Evolutionary conservation across 2,888 invertebrate species (phyloP), one percentile per base, ranked within the genome.

Genomic region (Rhabditoides inermis): DNA sequence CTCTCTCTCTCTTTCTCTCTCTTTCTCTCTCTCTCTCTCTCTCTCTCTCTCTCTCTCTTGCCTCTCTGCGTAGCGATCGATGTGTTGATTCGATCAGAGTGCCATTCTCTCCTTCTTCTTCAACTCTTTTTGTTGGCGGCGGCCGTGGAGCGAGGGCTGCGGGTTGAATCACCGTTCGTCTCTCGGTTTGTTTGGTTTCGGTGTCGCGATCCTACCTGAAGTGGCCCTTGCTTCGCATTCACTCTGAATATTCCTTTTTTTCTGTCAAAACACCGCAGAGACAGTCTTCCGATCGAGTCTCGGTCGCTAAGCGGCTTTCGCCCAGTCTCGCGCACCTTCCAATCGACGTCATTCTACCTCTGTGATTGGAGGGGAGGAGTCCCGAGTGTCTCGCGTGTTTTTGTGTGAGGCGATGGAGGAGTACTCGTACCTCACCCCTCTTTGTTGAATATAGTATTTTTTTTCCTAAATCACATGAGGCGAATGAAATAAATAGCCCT

Each of bases 41-140:
- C 30, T 50, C 49, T 50, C 39, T 39, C 44, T 45, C 39, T 15
- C 32, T 32, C 15, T 32, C 7, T 32, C 32, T n/a, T n/a, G n/a
- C 15, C 36, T 36, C 36, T 28, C 28, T 39, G 6, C 25, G 3
- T n/a, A n/a, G n/a, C n/a, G n/a, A n/a, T n/a, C n/a, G n/a, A n/a
- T n/a, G n/a, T n/a, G n/a, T n/a, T n/a, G n/a, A n/a, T n/a, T n/a
- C n/a, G n/a, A n/a, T 39, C 37, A 41, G 32, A 41, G 32, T 49
- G 32, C 26, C 37, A 32, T 35, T 27, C 41, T 30, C 37, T 28
- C 26, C 22, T 23, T 42, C 10, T 22, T 28, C n/a, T 48, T 7
- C 20, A 45, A 45, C 5, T 22, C 25, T 46, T 23, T 36, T 36
- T 23, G 15, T 32, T n/a, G n/a, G n/a, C n/a, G n/a, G n/a, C n/a